Evolutionary conservation across 1,140 invertebrate species (phyloP), one percentile per base, ranked within the genome.

Genomic region (Telenomus remus): DNA sequence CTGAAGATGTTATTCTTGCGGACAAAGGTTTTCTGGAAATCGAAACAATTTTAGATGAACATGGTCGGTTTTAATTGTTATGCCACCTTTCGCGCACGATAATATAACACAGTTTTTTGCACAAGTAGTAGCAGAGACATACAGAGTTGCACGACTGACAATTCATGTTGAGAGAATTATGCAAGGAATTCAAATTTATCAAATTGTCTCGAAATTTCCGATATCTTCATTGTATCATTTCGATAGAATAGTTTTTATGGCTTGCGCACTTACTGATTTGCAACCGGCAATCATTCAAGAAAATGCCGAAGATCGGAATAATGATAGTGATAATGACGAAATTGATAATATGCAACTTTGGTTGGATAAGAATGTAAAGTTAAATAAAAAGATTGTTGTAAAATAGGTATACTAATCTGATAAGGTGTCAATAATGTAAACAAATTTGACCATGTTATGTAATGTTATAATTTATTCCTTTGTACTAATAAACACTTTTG

Each of bases 131-230:
- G 37, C 69, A 15, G 49, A 78, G 46, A 82, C 81, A 14, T 79
- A 80, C 37, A 68, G 75, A 27, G 61, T 85, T 37, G 83, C 84
- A 11, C 75, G 65, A 55, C 60, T 82, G 9, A 47, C 82, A 47
- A 84, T 85, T 33, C 84, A 83, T 48, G 78, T 85, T 19, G 84
- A 86, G 69, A 35, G 82, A 51, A 76, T 77, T 0, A 84, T 86
- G 46, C 64, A 80, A 49, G 57, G 78, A 65, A 49, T 80, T 4
- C 77, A 70, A 79, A 66, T 66, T 8, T 83, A 74, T 66, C 51
- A 46, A 19, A 80, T 84, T 42, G 47, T 77, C 33, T 55, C 51
- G 42, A 80, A 77, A 66, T 61, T 82, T 49, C 46, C 27, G 19
- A 19, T 43, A 37, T 34, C 14, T 37, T 51, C 57, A 39, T 51